These are phyloP conservation scores for Pollimyrus isidori DNA, from an alignment of 2,113 vertebrate species.

Conservation along the genomic window DNA sequence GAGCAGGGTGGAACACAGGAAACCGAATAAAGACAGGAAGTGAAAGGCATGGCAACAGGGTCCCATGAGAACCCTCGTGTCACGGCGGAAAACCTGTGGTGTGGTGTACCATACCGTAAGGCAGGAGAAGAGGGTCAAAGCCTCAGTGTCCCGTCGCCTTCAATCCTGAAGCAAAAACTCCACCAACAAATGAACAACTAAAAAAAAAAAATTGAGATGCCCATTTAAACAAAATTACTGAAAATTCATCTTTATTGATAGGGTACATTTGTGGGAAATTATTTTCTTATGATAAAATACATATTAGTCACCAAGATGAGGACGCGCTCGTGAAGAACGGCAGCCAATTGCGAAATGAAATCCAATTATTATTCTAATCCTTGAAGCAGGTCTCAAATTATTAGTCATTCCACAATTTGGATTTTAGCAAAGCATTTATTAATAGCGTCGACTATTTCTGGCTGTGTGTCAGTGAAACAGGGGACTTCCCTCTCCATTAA, in stretches of 20 bases:
- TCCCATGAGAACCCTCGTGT: neutral
- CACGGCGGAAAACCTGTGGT: neutral
- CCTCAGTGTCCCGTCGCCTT: neutral
- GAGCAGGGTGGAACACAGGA: neutral
- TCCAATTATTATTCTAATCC: constrained; percentile 7
- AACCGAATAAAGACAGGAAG: neutral
- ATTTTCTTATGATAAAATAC: neutral
- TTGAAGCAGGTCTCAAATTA: neutral
- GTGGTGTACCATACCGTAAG: neutral
- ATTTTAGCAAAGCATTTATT: neutral
- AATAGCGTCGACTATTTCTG: neutral
- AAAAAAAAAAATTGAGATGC: neutral
- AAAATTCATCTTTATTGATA: neutral
- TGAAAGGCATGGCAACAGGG: neutral
- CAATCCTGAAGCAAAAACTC: neutral
- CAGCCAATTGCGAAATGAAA: neutral
- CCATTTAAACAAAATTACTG: neutral
- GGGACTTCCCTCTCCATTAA: neutral
- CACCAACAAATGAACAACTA: neutral
- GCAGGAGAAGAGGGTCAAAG: neutral
- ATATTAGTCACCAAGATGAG: neutral
- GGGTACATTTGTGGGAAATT: neutral
- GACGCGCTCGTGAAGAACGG: neutral
- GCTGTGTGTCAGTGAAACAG: neutral
- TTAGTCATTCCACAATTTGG: constrained; percentile 6